These are phyloP conservation scores for Neosilurus hyrtlii DNA, from an alignment of 2,797 vertebrate species.

Conservation along the genomic window DNA sequence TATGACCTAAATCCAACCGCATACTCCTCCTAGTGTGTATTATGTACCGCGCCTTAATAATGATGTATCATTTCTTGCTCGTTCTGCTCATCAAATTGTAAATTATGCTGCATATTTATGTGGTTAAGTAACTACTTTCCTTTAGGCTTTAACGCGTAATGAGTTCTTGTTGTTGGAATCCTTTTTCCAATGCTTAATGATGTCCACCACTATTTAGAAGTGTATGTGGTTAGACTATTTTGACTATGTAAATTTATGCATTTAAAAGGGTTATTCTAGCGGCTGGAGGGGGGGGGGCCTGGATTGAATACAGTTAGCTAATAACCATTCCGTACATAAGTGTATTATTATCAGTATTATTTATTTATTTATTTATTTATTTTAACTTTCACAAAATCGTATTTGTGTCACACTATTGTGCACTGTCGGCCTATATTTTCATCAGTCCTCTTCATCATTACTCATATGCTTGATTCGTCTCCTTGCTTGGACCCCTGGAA, in stretches of 20 bases:
- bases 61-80: neutral
- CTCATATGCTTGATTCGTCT: too few relatives aligned
- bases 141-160: neutral
- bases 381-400: too few relatives aligned
- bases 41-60: neutral
- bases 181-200: neutral
- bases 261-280: slow-evolving; percentile 6
- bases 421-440: too few relatives aligned
- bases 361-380: too few relatives aligned
- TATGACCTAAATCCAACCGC: too few relatives aligned
- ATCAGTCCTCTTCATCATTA: too few relatives aligned
- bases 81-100: neutral
- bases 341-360: neutral
- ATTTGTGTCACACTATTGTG: slow-evolving; percentile 37
- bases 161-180: neutral
- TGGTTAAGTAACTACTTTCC: neutral
- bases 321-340: neutral
- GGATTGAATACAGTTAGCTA: neutral
- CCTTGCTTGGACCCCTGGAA: too few relatives aligned
- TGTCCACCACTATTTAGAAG: neutral
- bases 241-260: slow-evolving; percentile 17
- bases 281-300: neutral
- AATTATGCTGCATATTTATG: neutral
- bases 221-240: neutral
- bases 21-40: neutral